phyloP scores from a whole-genome alignment of 2,797 vertebrate genomes.

The Varecia variegata region DNA sequence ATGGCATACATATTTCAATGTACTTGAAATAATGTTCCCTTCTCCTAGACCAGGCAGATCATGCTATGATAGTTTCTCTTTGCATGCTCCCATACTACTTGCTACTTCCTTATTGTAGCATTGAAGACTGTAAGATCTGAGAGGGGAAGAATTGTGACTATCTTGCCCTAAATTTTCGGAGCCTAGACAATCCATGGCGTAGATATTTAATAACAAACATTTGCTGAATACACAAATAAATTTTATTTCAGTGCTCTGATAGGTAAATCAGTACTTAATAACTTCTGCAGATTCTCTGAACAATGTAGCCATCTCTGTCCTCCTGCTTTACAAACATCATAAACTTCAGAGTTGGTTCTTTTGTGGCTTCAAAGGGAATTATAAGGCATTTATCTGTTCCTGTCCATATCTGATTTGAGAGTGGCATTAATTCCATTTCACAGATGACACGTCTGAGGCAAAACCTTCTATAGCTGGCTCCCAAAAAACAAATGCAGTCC shows the following conservation, averaged over 20 bases:
- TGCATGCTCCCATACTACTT: background rate
- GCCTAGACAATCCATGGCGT: background rate
- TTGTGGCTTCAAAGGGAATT: background rate
- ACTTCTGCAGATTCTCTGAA: background rate
- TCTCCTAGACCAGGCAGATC: background rate
- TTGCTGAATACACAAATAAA: background rate
- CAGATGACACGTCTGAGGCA: background rate
- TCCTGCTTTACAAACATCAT: background rate
- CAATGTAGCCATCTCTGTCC: background rate
- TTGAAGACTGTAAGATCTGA: background rate
- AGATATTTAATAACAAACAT: background rate
- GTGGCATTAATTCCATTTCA: conserved; percentile 15
- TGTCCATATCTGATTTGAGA: background rate
- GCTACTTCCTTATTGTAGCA: background rate
- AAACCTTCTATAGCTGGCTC: background rate
- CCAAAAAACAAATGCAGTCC: background rate
- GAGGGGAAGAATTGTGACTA: background rate
- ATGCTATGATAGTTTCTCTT: background rate
- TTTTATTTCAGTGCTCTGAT: background rate
- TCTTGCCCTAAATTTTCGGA: background rate
- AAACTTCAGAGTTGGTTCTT: background rate
- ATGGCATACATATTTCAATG: background rate
- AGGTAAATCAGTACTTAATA: background rate
- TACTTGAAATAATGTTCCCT: conserved; percentile 12
- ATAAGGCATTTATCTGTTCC: background rate